Evolutionary conservation across 2,113 vertebrate genomes (phyloP).

Genomic region (Xiphophorus hellerii): DNA sequence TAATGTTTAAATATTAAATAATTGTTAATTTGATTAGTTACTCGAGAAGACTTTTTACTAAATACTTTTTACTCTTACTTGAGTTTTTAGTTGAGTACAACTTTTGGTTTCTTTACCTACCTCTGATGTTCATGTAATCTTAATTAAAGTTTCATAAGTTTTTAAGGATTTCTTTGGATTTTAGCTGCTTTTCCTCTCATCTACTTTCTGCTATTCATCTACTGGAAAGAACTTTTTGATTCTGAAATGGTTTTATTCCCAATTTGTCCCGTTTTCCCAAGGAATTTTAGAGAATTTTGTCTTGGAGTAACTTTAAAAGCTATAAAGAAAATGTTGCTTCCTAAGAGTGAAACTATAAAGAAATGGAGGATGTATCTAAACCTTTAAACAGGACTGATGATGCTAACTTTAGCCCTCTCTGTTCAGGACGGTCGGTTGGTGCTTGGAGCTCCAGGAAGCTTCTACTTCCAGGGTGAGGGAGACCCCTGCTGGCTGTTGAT

Average conservation of each 20-base stretch:
- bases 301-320: neutral
- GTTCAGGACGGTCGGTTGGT: slow-evolving; percentile 22
- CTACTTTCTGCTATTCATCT: too few relatives aligned
- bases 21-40: too few relatives aligned
- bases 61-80: too few relatives aligned
- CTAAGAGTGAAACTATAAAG: neutral
- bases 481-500: neutral
- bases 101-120: too few relatives aligned
- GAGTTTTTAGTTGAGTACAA: too few relatives aligned
- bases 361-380: neutral
- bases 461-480: slow-evolving; percentile 39
- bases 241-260: neutral
- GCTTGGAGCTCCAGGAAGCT: slow-evolving; percentile 35
- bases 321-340: neutral
- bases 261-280: too few relatives aligned
- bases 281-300: neutral
- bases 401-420: neutral
- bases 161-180: too few relatives aligned
- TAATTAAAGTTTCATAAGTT: too few relatives aligned
- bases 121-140: too few relatives aligned
- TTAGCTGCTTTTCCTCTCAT: too few relatives aligned
- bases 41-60: too few relatives aligned
- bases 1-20: too few relatives aligned
- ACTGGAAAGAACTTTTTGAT: neutral
- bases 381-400: neutral